Conservation (phyloP, 2,888 invertebrate genomes). For the Orgyia antiqua region DNA sequence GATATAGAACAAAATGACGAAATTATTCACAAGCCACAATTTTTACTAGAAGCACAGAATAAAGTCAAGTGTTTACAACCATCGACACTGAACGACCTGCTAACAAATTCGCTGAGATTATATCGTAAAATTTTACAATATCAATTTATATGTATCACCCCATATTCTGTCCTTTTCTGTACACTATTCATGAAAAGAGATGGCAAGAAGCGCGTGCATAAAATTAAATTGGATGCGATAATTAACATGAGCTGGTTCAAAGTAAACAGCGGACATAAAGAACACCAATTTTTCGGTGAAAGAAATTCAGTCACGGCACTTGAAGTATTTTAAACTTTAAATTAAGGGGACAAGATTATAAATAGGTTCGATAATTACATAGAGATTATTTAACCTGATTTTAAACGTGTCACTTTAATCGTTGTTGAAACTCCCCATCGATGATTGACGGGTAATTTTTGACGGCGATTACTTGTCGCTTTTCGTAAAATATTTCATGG, state of each 20-base stretch:
- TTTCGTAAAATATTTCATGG: constrained; percentile 32
- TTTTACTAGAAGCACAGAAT: no score
- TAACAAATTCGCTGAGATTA: constrained; percentile 22
- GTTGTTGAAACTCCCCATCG: constrained; percentile 38
- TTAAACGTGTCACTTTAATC: constrained; percentile 47
- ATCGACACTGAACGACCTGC: no score
- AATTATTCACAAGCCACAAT: no score
- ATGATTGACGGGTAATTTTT: constrained; percentile 46
- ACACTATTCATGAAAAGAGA: constrained; percentile 23
- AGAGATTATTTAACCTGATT: constrained; percentile 37
- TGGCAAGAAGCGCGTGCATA: constrained; percentile 30
- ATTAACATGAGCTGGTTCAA: constrained; percentile 55
- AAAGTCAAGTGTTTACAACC: no score
- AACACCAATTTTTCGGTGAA: constrained; percentile 39
- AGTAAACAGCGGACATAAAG: constrained; percentile 48
- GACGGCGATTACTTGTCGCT: constrained; percentile 32
- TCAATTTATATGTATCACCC: constrained; percentile 53
- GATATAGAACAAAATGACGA: no score
- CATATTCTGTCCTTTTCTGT: constrained; percentile 31
- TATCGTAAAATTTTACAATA: constrained; percentile 64
- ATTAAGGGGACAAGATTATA: constrained; percentile 24
- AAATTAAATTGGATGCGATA: constrained; percentile 55
- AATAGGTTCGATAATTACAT: constrained; percentile 25
- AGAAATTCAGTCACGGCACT: constrained; percentile 23
- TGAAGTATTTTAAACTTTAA: constrained; percentile 29